Evolutionary conservation across 2,888 invertebrate species (phyloP).

Genomic region (Meghimatium bilineatum): DNA sequence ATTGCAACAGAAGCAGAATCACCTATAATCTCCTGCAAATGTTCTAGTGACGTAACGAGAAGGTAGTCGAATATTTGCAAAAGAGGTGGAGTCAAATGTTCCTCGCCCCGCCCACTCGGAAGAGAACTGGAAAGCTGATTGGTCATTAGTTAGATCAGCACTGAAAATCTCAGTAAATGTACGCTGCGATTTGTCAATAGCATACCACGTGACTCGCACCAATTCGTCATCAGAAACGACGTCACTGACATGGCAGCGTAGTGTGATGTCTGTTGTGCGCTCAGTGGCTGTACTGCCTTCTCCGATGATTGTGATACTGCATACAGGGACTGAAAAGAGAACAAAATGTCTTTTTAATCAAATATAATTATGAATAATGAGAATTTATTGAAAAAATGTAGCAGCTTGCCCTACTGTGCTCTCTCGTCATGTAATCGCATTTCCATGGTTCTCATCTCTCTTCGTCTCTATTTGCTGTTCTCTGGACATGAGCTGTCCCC

Average conservation of each 20-base stretch:
- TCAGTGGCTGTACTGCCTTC: slow-evolving; percentile 35
- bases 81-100: background rate
- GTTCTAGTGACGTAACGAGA: slow-evolving; percentile 28
- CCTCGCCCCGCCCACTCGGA: slow-evolving; percentile 40
- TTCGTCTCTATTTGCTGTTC: too few relatives aligned
- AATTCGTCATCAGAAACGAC: slow-evolving; percentile 38
- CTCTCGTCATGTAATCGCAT: too few relatives aligned
- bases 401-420: too few relatives aligned
- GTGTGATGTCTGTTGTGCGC: slow-evolving; percentile 18
- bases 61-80: slow-evolving; percentile 39
- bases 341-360: background rate
- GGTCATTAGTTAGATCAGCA: slow-evolving; percentile 41
- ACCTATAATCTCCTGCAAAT: slow-evolving; percentile 32
- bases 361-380: too few relatives aligned
- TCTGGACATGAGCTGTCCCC: too few relatives aligned
- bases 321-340: slow-evolving; percentile 20
- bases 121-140: slow-evolving; percentile 31
- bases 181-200: background rate
- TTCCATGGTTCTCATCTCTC: too few relatives aligned
- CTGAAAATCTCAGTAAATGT: slow-evolving; percentile 31
- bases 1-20: too few relatives aligned
- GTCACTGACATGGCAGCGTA: slow-evolving; percentile 21
- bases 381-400: too few relatives aligned
- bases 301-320: slow-evolving; percentile 15
- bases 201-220: slow-evolving; percentile 41